Evolutionary conservation across 2,888 invertebrate species (phyloP).

Genomic region (Chloroclystis v-ata): DNA sequence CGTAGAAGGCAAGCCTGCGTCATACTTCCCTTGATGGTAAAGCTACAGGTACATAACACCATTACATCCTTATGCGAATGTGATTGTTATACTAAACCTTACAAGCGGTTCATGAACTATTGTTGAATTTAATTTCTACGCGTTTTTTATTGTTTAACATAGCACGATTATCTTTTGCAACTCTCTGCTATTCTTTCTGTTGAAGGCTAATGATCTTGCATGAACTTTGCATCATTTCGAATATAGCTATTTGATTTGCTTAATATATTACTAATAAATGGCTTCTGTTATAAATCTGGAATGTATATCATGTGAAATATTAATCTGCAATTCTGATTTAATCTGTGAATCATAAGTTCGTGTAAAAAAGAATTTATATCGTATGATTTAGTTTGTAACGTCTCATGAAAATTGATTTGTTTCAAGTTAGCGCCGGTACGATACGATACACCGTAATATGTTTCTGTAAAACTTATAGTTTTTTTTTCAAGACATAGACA

Average conservation of each 20-base stretch:
- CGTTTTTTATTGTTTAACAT: conserved; percentile 24
- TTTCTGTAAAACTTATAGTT: conserved; percentile 27
- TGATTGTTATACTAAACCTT: conserved; percentile 39
- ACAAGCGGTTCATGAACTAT: conserved; percentile 29
- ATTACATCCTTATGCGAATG: conserved; percentile 38
- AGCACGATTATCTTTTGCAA: conserved; percentile 20
- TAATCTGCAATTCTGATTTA: neutral
- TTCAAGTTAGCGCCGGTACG: conserved; percentile 43
- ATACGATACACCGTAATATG: conserved; percentile 31
- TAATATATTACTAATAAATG: neutral
- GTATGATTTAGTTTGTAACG: conserved; percentile 29
- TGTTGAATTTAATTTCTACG: conserved; percentile 27
- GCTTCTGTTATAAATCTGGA: neutral
- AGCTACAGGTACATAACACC: conserved; percentile 30
- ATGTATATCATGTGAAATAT: neutral
- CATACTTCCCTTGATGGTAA: conserved; percentile 33
- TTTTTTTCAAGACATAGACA: conserved; percentile 26
- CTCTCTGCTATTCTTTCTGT: conserved; percentile 21
- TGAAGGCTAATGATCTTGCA: conserved; percentile 4
- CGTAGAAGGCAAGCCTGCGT: conserved; percentile 42
- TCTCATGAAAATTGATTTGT: conserved; percentile 45
- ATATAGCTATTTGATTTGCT: neutral
- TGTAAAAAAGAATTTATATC: conserved; percentile 28
- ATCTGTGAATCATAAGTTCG: conserved; percentile 16
- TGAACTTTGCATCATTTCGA: neutral